These are phyloP conservation scores for Tetropium fuscum DNA, from an alignment of 2,888 invertebrate genomes.

Conservation along the genomic window DNA sequence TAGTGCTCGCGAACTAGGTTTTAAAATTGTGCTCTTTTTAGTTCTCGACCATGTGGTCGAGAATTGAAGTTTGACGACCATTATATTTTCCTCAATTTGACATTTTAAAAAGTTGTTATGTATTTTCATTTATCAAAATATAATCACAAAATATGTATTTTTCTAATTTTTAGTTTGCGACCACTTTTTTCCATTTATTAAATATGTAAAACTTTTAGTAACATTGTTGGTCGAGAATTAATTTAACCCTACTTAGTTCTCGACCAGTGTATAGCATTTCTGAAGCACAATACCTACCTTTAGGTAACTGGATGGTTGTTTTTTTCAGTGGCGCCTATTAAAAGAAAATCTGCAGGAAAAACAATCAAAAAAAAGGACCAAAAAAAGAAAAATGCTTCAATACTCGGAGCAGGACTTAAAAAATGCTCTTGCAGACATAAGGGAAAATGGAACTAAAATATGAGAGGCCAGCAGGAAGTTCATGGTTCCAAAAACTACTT, in stretches of 20 bases:
- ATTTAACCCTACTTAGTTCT: background rate
- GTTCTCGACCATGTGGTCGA: background rate
- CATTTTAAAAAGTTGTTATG: background rate
- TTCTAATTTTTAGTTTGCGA: background rate
- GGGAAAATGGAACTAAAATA: conserved; percentile 1
- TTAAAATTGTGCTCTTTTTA: background rate
- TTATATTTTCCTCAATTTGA: background rate
- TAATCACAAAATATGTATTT: background rate
- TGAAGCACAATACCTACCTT: background rate
- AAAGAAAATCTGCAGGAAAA: background rate
- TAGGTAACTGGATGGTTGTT: background rate
- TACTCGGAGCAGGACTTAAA: background rate
- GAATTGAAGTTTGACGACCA: conserved; percentile 1
- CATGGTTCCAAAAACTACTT: background rate
- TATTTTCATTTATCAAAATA: background rate
- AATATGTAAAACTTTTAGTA: background rate
- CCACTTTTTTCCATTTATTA: background rate
- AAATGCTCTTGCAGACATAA: background rate
- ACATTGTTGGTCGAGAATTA: background rate
- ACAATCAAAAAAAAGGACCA: background rate
- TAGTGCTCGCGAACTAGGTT: background rate
- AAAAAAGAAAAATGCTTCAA: background rate
- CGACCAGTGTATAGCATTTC: background rate
- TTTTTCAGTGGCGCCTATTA: background rate
- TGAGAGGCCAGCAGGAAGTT: conserved; percentile 1